Evolutionary conservation across 2,888 invertebrate species (phyloP), one percentile per base, ranked within the genome.

Genomic region (Osedax fenrisi): DNA sequence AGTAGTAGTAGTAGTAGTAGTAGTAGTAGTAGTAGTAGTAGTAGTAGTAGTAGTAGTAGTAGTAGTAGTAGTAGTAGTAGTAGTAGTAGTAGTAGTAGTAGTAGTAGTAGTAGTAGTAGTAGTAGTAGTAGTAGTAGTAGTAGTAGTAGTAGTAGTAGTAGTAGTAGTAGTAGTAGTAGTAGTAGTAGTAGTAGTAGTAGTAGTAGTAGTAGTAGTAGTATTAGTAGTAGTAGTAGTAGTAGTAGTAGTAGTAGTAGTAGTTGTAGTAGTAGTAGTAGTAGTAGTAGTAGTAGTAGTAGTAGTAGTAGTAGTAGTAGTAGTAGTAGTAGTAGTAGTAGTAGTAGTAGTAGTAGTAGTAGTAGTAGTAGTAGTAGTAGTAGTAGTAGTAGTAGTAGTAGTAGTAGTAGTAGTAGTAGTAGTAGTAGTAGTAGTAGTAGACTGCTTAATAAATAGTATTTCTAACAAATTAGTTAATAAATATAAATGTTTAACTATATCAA

Each of bases 201-300:
- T n/a, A n/a, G n/a, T n/a, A n/a, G n/a, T n/a, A n/a, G n/a, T n/a
- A n/a, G n/a, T n/a, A n/a, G n/a, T n/a, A n/a, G n/a, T n/a, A n/a
- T n/a, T n/a, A n/a, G n/a, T n/a, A n/a, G n/a, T n/a, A n/a, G n/a
- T n/a, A n/a, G n/a, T n/a, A n/a, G n/a, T 56, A 56, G 56, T 56
- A 56, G 61, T 10, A 13, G 13, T 61, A 13, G 61, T 10, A 13
- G 13, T 3, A 3, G 61, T 10, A 13, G 13, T 61, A 13, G 61
- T 0, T 5, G 13, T 61, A 3, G 61, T 10, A 13, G 13, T 61
- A 13, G 61, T 10, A 13, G 13, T 61, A 13, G 61, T 10, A 69
- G 69, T 74, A 74, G 69, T 74, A 41, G 56, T 69, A 41, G 69
- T 74, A 41, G 56, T 74, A 41, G 69, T 69, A 25, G 25, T 24